A percentile compares a stretch with the other conserved stretches of the same genome.
Conservation (phyloP, 2,113 vertebrate genomes). For the Elachura formosa region DNA sequence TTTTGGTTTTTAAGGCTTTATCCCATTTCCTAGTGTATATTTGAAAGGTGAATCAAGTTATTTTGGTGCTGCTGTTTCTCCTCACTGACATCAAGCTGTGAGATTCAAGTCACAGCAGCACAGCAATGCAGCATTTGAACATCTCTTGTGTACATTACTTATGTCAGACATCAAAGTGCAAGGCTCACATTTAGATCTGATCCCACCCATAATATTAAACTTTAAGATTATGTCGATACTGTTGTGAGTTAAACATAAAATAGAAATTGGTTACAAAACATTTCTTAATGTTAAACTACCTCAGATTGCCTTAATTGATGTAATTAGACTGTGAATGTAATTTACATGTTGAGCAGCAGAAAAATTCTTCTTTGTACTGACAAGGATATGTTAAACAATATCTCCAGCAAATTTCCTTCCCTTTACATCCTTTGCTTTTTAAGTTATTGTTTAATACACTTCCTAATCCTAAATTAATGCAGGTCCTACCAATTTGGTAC, state of each 20-base stretch:
- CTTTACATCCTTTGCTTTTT: not conserved
- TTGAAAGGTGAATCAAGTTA: not conserved
- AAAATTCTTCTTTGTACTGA: constrained; percentile 5
- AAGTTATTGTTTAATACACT: constrained; percentile 26
- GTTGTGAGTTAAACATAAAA: not conserved
- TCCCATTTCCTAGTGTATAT: constrained; percentile 1
- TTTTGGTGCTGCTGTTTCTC: constrained; percentile 20
- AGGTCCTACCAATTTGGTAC: not conserved
- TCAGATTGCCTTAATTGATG: not conserved
- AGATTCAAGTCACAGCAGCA: not conserved
- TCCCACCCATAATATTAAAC: not conserved
- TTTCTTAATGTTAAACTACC: not conserved
- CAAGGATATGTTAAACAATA: constrained; percentile 11
- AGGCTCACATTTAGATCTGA: not conserved
- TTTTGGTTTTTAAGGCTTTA: not conserved
- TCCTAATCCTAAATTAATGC: constrained; percentile 9
- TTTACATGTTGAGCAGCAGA: constrained; percentile 38
- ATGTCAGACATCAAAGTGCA: not conserved
- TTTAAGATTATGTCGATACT: not conserved
- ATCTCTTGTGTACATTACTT: not conserved
- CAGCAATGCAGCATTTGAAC: not conserved
- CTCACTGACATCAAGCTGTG: not conserved
- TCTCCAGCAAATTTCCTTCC: constrained; percentile 15
- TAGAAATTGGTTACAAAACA: constrained; percentile 18
- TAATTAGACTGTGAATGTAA: not conserved